A percentile compares a stretch with the other conserved stretches of the same genome.
phyloP scores from a whole-genome alignment of 2,797 vertebrate genomes.

The Darevskia mixta region DNA sequence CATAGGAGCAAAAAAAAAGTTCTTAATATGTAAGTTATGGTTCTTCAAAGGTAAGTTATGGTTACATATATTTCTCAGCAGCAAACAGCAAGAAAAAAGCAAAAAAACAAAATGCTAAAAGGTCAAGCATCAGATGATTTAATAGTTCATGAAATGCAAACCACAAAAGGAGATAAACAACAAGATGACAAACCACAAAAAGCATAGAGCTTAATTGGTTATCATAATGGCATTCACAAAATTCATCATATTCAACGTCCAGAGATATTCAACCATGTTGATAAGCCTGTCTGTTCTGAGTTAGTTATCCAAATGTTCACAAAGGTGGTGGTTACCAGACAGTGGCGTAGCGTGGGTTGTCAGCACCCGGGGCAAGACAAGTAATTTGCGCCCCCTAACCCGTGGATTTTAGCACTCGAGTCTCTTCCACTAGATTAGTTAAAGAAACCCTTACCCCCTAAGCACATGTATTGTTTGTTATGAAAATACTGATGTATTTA shows the following conservation, averaged over 20 bases:
- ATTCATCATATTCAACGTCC: background rate
- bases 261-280: background rate
- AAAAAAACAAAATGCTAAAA: background rate
- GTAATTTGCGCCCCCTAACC: too few relatives aligned
- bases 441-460: too few relatives aligned
- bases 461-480: too few relatives aligned
- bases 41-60: background rate
- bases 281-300: background rate
- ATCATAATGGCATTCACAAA: background rate
- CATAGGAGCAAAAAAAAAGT: background rate
- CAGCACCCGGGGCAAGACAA: too few relatives aligned
- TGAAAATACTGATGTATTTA: too few relatives aligned
- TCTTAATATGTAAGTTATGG: background rate
- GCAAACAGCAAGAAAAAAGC: background rate
- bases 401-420: too few relatives aligned
- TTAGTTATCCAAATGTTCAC: background rate
- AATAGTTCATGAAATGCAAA: slow-evolving; percentile 8
- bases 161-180: slow-evolving; percentile 5
- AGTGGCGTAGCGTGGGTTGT: too few relatives aligned
- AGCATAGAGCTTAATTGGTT: background rate
- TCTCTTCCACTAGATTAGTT: too few relatives aligned
- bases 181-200: background rate
- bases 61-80: background rate
- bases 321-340: background rate
- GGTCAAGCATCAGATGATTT: background rate